Evolutionary conservation across 2,113 vertebrate species (phyloP), one percentile per base, ranked within the genome.

Genomic region (Pipra filicauda): DNA sequence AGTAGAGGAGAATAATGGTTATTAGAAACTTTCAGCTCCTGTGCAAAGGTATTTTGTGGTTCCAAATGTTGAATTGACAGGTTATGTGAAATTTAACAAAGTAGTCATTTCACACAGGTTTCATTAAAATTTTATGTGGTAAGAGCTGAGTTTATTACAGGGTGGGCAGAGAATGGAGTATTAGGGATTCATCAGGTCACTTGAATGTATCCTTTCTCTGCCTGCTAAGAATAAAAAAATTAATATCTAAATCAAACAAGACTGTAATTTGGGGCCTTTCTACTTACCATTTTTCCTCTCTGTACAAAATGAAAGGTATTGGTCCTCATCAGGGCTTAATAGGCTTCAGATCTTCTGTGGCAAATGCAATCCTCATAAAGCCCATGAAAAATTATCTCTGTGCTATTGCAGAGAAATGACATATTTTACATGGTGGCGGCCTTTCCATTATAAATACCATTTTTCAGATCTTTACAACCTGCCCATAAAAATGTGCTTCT

Each of bases 391-490:
- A 79, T 86, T 48, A 74, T 58, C 77, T 69, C 57, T 37, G 70
- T 77, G 75, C 69, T 88, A 27, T 84, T 88, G 74, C 85, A 76
- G 74, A 64, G 69, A 89, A 70, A 66, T 18, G 70, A 52, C 67
- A 64, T 43, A 39, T 91, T 92, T 93, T 82, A 79, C 24, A 61
- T 33, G 69, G 55, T 91, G 43, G 80, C 13, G 5, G 54, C 71
- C 86, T 58, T 96, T 82, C 73, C 83, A 71, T 80, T 59, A 76
- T 2, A 94, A 96, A 86, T 43, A 61, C 69, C 31, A 8, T 69
- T 95, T 93, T 71, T 81, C 93, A 92, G 7, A 81, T 48, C 73
- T 91, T 95, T 95, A 91, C 46, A 78, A 76, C 55, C 62, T 89
- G 77, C 28, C 44, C 30, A 28, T 80, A 79, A 93, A 89, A 89